Conservation (phyloP, 2,888 invertebrate genomes). For the Acleris laterana region DNA sequence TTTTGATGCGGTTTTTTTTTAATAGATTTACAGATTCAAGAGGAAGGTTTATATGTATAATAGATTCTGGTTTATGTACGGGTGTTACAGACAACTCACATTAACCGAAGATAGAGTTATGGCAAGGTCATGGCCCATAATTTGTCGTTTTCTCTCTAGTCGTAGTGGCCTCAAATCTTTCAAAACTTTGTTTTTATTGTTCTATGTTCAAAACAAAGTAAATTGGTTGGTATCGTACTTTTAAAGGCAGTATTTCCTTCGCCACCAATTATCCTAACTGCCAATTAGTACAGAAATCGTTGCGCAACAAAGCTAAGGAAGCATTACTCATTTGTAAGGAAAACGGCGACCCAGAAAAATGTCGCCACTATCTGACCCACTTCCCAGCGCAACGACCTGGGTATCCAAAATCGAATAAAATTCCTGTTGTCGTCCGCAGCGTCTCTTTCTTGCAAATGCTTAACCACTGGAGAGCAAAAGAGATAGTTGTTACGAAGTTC, state of each 20-base stretch:
- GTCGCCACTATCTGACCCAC: constrained; percentile 75
- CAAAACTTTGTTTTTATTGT: too few species aligned
- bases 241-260: neutral
- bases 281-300: constrained; percentile 33
- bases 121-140: too few species aligned
- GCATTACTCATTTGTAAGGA: constrained; percentile 62
- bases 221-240: neutral
- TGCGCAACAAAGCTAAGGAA: constrained; percentile 40
- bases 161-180: too few species aligned
- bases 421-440: neutral
- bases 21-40: too few species aligned
- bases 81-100: too few species aligned
- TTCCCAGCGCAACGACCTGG: constrained; percentile 68
- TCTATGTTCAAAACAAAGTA: neutral
- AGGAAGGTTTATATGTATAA: too few species aligned
- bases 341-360: constrained; percentile 72
- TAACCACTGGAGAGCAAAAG: neutral
- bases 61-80: too few species aligned
- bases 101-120: too few species aligned
- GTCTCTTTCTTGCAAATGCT: neutral
- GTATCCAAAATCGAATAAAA: neutral
- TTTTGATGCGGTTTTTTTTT: too few species aligned
- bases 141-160: too few species aligned
- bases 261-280: constrained; percentile 30
- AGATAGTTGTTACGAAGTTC: neutral